A percentile compares a stretch with the other conserved stretches of the same genome.
Evolutionary conservation across 2,888 invertebrate species (phyloP).

Genomic region (Polymixis lichenea): DNA sequence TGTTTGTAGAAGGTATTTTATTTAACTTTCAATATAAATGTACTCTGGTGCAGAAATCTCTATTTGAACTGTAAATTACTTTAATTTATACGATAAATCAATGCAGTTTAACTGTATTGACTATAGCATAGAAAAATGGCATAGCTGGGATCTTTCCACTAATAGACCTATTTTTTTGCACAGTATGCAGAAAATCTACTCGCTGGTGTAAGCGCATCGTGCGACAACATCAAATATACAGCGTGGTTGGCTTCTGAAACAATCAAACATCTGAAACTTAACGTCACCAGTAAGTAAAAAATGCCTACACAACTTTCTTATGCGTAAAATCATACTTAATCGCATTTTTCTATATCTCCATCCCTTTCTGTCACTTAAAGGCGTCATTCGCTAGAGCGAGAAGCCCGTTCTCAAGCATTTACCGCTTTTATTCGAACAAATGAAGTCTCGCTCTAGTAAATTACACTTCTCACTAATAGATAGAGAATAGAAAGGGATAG

Average conservation of each 20-base stretch:
- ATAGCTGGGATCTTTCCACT: not conserved
- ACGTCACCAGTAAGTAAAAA: conserved; percentile 79
- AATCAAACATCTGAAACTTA: conserved; percentile 86
- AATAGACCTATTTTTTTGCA: not conserved
- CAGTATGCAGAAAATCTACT: conserved; percentile 93
- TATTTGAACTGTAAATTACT: not conserved
- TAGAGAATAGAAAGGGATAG: not conserved
- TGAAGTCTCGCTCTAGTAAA: not conserved
- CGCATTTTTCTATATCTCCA: too few relatives aligned
- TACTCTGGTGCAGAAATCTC: not conserved
- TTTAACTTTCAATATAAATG: not conserved
- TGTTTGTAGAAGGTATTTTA: too few relatives aligned
- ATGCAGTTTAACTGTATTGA: not conserved
- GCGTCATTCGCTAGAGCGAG: too few relatives aligned
- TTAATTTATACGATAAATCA: not conserved
- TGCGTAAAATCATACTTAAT: too few relatives aligned
- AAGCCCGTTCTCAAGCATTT: too few relatives aligned
- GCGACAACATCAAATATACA: conserved; percentile 90
- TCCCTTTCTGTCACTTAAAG: too few relatives aligned
- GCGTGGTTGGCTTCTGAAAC: conserved; percentile 88
- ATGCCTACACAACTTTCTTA: not conserved
- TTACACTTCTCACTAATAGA: too few relatives aligned
- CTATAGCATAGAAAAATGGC: not conserved
- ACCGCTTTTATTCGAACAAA: too few relatives aligned
- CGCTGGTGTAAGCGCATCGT: conserved; percentile 93